A percentile compares a stretch with the other conserved stretches of the same genome.
Evolutionary conservation across 1,140 invertebrate genomes (phyloP).

Genomic region (Gonatopus flavifemur): DNA sequence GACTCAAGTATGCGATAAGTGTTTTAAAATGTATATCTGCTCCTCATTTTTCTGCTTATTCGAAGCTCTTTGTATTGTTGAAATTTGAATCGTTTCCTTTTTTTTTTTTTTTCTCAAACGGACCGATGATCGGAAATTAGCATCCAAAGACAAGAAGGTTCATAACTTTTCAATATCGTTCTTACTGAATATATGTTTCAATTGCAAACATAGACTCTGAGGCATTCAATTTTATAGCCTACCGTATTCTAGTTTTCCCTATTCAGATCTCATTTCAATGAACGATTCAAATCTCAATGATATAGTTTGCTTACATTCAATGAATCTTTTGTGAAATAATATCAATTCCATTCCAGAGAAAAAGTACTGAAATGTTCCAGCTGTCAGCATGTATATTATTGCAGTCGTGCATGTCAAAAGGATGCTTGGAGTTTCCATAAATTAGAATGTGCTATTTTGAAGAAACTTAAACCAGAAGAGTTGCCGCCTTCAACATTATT

Average conservation of each 20-base stretch:
- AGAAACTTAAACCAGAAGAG: slow-evolving; percentile 64
- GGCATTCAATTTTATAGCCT: too few relatives aligned
- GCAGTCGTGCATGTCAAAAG: slow-evolving; percentile 72
- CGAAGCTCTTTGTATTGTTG: too few relatives aligned
- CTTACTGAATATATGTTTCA: neutral
- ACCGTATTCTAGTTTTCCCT: too few relatives aligned
- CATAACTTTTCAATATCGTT: slow-evolving; percentile 4
- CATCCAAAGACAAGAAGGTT: slow-evolving; percentile 3
- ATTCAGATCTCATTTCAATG: too few relatives aligned
- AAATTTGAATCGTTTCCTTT: too few relatives aligned
- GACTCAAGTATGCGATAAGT: slow-evolving; percentile 64
- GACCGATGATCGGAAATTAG: too few relatives aligned
- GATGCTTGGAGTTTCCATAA: slow-evolving; percentile 77
- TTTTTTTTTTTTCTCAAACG: too few relatives aligned
- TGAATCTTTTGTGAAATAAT: neutral
- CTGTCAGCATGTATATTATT: slow-evolving; percentile 80
- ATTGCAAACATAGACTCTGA: neutral
- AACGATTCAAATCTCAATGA: too few relatives aligned
- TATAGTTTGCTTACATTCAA: too few relatives aligned
- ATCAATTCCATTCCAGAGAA: slow-evolving; percentile 58
- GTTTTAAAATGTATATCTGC: slow-evolving; percentile 64
- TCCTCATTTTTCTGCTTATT: too few relatives aligned
- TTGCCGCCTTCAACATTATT: slow-evolving; percentile 75
- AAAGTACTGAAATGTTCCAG: slow-evolving; percentile 74
- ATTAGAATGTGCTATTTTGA: slow-evolving; percentile 73